phyloP scores from a whole-genome alignment of 2,888 invertebrate species.

The Spicauda simplicius region DNA sequence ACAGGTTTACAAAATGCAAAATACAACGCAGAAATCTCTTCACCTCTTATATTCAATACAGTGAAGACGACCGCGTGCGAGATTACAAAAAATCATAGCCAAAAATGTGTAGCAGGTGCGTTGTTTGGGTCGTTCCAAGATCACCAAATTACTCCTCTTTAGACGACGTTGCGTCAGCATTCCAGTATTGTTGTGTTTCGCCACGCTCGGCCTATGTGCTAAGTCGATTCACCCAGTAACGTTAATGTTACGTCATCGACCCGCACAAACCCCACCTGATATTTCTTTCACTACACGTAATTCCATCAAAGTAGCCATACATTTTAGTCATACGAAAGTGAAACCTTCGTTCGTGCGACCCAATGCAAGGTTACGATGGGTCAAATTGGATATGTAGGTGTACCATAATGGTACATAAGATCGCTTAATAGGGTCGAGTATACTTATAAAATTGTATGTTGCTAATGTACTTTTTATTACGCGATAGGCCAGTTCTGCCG shows the following conservation, averaged over 20 bases:
- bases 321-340: constrained; percentile 32
- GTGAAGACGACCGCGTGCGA: too few relatives aligned
- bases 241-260: constrained; percentile 18
- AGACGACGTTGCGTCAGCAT: constrained; percentile 7
- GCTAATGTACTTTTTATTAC: constrained; percentile 2
- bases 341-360: constrained; percentile 32
- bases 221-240: constrained; percentile 10
- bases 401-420: constrained; percentile 16
- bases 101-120: too few relatives aligned
- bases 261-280: constrained; percentile 27
- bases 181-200: constrained; percentile 25
- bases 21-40: too few relatives aligned
- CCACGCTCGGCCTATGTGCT: constrained; percentile 18
- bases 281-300: constrained; percentile 34
- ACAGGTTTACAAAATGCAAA: too few relatives aligned
- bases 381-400: constrained; percentile 19
- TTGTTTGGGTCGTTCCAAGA: not conserved
- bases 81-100: too few relatives aligned
- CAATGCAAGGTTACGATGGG: constrained; percentile 23
- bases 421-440: constrained; percentile 7
- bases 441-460: not conserved
- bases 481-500: not conserved
- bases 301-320: constrained; percentile 24
- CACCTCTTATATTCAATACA: too few relatives aligned
- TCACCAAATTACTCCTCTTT: constrained; percentile 4